These are phyloP conservation scores for Microplitis demolitor DNA, from an alignment of 1,140 invertebrate genomes.

Conservation along the genomic window DNA sequence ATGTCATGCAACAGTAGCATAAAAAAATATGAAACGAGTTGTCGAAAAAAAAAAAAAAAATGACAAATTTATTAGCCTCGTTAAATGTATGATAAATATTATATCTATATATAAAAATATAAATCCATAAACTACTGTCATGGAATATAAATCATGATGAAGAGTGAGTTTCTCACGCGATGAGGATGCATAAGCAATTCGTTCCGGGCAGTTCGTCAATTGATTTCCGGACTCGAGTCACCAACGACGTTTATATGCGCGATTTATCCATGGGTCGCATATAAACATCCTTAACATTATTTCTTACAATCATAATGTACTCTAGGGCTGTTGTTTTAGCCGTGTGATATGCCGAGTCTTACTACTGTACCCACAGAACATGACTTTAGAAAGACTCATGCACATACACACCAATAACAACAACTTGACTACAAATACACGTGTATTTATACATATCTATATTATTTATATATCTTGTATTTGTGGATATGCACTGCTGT, in stretches of 20 bases:
- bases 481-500: too few species aligned
- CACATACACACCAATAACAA: too few species aligned
- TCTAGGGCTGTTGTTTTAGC: too few species aligned
- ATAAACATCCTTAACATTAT: too few species aligned
- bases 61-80: not conserved
- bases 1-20: not conserved
- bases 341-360: too few species aligned
- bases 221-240: slow-evolving; percentile 44
- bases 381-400: too few species aligned
- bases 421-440: too few species aligned
- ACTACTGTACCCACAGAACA: too few species aligned
- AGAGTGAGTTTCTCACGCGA: slow-evolving; percentile 13
- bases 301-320: too few species aligned
- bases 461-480: too few species aligned
- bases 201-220: slow-evolving; percentile 36
- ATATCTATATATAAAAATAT: not conserved
- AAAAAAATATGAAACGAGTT: not conserved
- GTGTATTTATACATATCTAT: too few species aligned
- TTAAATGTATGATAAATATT: not conserved
- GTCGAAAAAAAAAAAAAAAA: not conserved
- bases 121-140: not conserved
- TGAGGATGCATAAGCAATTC: slow-evolving; percentile 8
- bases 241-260: not conserved
- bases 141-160: slow-evolving; percentile 1
- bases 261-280: not conserved